phyloP scores from a whole-genome alignment of 2,113 vertebrate species.

The Coturnix japonica region DNA sequence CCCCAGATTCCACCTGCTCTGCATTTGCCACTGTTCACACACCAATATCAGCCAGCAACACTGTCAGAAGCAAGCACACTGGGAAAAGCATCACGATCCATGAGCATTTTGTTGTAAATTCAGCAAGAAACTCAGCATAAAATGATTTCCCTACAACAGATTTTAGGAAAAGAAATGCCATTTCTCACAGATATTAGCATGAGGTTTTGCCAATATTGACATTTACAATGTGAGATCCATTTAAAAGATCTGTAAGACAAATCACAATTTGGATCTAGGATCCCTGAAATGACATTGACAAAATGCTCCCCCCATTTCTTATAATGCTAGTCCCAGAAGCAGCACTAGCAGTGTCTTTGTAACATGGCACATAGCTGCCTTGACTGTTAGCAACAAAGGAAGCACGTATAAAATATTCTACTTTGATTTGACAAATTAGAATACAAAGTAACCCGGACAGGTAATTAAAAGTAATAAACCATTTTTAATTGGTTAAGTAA shows the following conservation, averaged over 20 bases:
- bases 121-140: background rate
- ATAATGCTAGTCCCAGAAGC: background rate
- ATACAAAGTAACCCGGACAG: constrained; percentile 49
- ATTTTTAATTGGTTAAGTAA: constrained; percentile 68
- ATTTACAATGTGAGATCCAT: background rate
- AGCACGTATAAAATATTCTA: constrained; percentile 5
- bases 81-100: background rate
- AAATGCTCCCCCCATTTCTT: background rate
- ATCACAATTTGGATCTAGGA: background rate
- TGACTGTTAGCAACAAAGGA: background rate
- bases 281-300: background rate
- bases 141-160: background rate
- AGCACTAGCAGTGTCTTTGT: background rate
- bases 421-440: constrained; percentile 12
- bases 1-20: background rate
- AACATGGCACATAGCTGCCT: background rate
- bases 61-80: background rate
- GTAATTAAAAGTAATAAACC: constrained; percentile 70
- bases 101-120: background rate
- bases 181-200: background rate
- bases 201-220: background rate
- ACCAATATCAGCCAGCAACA: background rate
- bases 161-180: background rate
- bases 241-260: background rate
- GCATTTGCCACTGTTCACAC: background rate